Evolutionary conservation across 1,140 invertebrate species (phyloP).

Genomic region (Elysia chlorotica): DNA sequence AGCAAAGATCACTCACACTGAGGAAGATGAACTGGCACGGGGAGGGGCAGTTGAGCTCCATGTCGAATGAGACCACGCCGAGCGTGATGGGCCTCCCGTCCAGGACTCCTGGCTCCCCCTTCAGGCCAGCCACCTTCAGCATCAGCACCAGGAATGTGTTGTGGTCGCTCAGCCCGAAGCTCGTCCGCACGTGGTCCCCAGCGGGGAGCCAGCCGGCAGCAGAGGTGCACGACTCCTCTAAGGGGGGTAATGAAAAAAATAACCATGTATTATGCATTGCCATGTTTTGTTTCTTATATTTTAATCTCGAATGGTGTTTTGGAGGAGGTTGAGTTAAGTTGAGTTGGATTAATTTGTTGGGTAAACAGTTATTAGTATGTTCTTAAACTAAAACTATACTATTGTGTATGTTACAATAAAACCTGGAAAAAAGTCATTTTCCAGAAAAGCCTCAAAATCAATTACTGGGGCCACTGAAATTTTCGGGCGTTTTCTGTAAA

Average conservation of each 20-base stretch:
- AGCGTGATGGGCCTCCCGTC: slow-evolving; percentile 61
- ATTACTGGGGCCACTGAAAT: too few species aligned
- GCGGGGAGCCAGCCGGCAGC: slow-evolving; percentile 60
- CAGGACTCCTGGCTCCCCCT: slow-evolving; percentile 55
- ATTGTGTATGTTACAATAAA: too few species aligned
- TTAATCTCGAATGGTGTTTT: too few species aligned
- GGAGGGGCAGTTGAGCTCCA: slow-evolving; percentile 64
- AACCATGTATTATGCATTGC: too few species aligned
- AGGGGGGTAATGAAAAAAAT: slow-evolving; percentile 4
- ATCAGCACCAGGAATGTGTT: slow-evolving; percentile 63
- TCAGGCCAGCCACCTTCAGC: slow-evolving; percentile 65
- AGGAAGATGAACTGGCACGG: slow-evolving; percentile 67
- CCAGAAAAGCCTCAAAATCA: background rate
- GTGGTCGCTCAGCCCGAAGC: slow-evolving; percentile 61
- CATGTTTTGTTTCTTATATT: too few species aligned
- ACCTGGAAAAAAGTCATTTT: background rate
- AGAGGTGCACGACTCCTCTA: slow-evolving; percentile 44
- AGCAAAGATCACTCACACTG: slow-evolving; percentile 64
- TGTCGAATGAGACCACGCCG: slow-evolving; percentile 64
- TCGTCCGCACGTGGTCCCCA: slow-evolving; percentile 63
- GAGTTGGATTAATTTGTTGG: too few species aligned
- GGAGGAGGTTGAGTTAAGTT: too few species aligned
- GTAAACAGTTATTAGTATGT: too few species aligned
- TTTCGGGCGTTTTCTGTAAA: too few species aligned
- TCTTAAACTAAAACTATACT: too few species aligned